phyloP scores from a whole-genome alignment of 2,888 invertebrate species.

The Drosophila percnosoma region DNA sequence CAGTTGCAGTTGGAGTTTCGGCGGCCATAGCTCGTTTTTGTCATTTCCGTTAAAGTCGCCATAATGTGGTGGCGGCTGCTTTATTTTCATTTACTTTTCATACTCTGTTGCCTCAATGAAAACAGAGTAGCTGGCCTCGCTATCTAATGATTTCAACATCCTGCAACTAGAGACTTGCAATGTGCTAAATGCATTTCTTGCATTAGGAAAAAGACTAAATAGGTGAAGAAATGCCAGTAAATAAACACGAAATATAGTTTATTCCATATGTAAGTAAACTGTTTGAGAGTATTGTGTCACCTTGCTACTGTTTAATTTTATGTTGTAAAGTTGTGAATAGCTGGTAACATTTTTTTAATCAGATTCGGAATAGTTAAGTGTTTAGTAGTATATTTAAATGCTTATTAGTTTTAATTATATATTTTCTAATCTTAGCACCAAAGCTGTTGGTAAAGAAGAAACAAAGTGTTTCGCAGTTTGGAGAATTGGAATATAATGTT shows the following conservation, averaged over 20 bases:
- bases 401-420: background rate
- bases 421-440: background rate
- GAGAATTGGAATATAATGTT: background rate
- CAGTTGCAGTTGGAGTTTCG: slow-evolving; percentile 10
- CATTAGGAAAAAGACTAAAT: background rate
- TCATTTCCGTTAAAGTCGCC: slow-evolving; percentile 63
- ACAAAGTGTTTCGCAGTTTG: background rate
- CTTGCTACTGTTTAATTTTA: background rate
- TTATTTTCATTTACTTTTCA: slow-evolving; percentile 8
- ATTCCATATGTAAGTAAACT: background rate
- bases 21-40: slow-evolving; percentile 47
- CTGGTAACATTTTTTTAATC: background rate
- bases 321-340: background rate
- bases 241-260: background rate
- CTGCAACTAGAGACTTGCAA: background rate
- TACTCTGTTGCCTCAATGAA: background rate
- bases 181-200: background rate
- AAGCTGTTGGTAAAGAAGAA: background rate
- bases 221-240: background rate
- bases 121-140: background rate
- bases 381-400: background rate
- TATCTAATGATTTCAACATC: background rate
- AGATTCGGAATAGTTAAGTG: background rate
- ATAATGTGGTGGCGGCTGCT: slow-evolving; percentile 10
- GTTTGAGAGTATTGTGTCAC: too few species aligned